Base-by-base conservation (phyloP, 2,797 vertebrate species). In the Dendrocincla fuliginosa region DNA sequence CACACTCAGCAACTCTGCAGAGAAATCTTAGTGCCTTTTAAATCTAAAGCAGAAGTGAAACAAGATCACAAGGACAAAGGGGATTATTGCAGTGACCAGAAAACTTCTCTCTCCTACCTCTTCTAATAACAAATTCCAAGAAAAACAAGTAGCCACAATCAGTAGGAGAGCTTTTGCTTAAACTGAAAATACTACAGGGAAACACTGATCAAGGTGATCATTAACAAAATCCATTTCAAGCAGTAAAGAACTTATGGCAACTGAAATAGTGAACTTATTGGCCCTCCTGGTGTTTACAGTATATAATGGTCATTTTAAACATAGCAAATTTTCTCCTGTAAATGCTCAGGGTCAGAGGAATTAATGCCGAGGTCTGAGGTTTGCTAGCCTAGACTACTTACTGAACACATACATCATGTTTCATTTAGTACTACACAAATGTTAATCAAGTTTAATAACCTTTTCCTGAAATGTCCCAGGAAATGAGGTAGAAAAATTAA, bases 401-500 rank as follows among this genome's bases (percentile, higher is more conserved):
- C 52, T 13, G 69, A 84, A 76, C 32, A 65, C 33, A 53, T 3
- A 75, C 18, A n/a, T 18, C 2, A 24, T 0, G 9, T 59, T 92
- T 84, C 80, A 73, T 33, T 47, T 76, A 81, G 56, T 19, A 65
- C 56, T 53, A n/a, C 35, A 53, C 13, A 61, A 53, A 73, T 9
- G 39, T 49, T 78, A 78, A 69, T 76, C 55, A 59, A 53, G 30
- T 84, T 77, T 76, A 89, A 95, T 35, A 94, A 91, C 67, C 74
- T 93, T 91, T 57, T 90, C 56, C 60, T 53, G 80, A 87, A 53
- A 84, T 24, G 53, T 53, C 80, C 42, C 80, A 90, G 96, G 89
- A 94, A 89, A 95, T 0, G 41, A 93, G 90, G 83, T 83, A 96
- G 89, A 83, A 90, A 93, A 96, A 95, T 92, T 71, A 97, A 95